A percentile compares a stretch with the other conserved stretches of the same genome.
Conservation (phyloP, 1,140 invertebrate species). For the Saccostrea cuccullata region DNA sequence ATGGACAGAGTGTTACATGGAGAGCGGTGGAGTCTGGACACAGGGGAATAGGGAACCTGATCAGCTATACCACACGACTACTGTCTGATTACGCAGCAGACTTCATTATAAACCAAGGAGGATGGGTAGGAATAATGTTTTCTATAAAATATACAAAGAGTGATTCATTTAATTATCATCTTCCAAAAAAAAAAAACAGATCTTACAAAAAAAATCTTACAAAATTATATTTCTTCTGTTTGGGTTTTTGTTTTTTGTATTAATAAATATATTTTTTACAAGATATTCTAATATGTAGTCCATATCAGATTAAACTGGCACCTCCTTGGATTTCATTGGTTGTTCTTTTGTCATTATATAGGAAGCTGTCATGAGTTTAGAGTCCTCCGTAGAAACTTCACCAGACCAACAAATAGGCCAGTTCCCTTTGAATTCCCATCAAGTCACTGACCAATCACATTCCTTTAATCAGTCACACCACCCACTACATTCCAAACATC, state of each 20-base stretch:
- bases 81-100: slow-evolving; percentile 65
- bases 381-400: neutral
- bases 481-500: neutral
- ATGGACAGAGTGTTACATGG: slow-evolving; percentile 66
- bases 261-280: no score
- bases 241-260: no score
- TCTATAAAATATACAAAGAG: no score
- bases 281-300: neutral
- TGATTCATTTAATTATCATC: no score
- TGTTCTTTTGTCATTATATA: neutral
- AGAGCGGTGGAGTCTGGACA: slow-evolving; percentile 59
- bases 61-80: slow-evolving; percentile 63
- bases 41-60: slow-evolving; percentile 57
- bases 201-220: no score
- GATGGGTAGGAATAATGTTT: slow-evolving; percentile 67
- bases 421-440: neutral
- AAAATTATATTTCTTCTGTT: neutral
- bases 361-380: slow-evolving; percentile 19
- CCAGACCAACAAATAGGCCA: neutral
- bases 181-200: no score
- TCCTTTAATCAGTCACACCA: neutral
- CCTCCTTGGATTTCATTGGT: no score
- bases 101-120: slow-evolving; percentile 71
- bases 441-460: neutral
- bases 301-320: neutral